phyloP scores from a whole-genome alignment of 1,140 invertebrate genomes.

The Eriocheir sinensis region DNA sequence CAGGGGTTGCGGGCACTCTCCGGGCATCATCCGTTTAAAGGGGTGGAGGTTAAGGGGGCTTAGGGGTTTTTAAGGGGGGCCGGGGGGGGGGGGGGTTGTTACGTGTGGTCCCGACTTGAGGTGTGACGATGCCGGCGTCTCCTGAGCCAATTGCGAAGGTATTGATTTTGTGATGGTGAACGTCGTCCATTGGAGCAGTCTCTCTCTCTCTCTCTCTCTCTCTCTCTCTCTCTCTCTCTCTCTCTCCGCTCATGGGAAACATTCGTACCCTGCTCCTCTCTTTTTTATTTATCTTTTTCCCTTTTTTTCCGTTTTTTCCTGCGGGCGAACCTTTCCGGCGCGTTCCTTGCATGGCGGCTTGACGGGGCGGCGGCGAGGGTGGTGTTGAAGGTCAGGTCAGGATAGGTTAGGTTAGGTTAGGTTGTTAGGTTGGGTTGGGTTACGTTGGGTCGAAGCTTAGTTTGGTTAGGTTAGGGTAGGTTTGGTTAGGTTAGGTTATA shows the following conservation, averaged over 20 bases:
- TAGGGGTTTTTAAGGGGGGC: too few relatives aligned
- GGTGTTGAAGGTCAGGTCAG: too few relatives aligned
- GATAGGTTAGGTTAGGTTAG: too few relatives aligned
- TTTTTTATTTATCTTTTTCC: slow-evolving; percentile 2
- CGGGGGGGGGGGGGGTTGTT: not conserved
- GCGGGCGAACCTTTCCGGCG: not conserved
- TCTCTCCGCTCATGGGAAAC: slow-evolving; percentile 49
- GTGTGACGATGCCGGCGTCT: slow-evolving; percentile 38
- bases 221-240: slow-evolving; percentile 52
- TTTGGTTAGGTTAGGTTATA: too few relatives aligned
- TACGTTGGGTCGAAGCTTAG: too few relatives aligned
- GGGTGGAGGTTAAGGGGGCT: too few relatives aligned
- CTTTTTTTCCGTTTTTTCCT: not conserved
- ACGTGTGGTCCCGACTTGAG: not conserved
- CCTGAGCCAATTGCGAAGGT: slow-evolving; percentile 61
- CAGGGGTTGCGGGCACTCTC: too few relatives aligned
- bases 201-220: slow-evolving; percentile 55
- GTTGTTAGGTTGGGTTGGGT: too few relatives aligned
- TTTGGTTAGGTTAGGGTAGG: too few relatives aligned
- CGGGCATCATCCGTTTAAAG: too few relatives aligned
- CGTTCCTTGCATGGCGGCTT: not conserved
- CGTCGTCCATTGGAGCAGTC: slow-evolving; percentile 64
- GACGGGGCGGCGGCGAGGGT: not conserved
- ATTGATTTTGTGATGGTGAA: slow-evolving; percentile 67
- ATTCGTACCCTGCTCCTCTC: slow-evolving; percentile 35